Base-by-base conservation (phyloP, 2,888 invertebrate species). In the Lepidocyrtoides sp. region DNA sequence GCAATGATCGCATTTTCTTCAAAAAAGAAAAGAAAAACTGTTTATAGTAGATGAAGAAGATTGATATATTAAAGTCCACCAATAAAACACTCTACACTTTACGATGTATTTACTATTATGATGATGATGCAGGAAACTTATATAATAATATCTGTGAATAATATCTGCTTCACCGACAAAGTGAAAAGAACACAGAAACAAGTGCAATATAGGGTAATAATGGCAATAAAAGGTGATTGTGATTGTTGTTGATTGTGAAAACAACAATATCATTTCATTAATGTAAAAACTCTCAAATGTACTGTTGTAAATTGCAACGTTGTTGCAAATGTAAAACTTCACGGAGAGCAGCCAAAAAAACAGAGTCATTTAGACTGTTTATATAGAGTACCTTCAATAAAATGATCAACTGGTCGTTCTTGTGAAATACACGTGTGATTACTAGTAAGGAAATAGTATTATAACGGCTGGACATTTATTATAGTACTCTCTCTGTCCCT, bases 331-430 rank as follows among this genome's bases (percentile, higher is more conserved):
- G 77, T 77, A 77, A 77, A 77, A 77, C 77, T 77, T 77, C 77
- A 77, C 51, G 77, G 77, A 82, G 69, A 84, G 44, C 84, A 63
- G 41, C 20, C 29, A 54, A 29, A 14, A 51, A 51, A 26, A 29
- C 51, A 29, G 51, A 77, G 77, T 17, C 51, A 77, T 54, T 77
- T 54, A 54, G 44, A 23, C 8, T 72, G 51, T 81, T 81, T 83
- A 60, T 81, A 32, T 79, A 41, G 60, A 60, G 77, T 72, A 29
- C 44, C 41, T 29, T n/a, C 77, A 57, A 86, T 87, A 79, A 87
- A 77, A 79, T 79, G 87, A 87, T 77, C 87, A 87, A 87, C 79
- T 87, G 48, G 77, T 77, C 51, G 48, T 69, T 41, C 36, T 60
- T 48, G 66, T 83, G 51, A 66, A 63, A 60, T 41, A 0, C 2